Evolutionary conservation across 2,113 vertebrate species (phyloP), one percentile per base, ranked within the genome.

Genomic region (Cathartes aura): DNA sequence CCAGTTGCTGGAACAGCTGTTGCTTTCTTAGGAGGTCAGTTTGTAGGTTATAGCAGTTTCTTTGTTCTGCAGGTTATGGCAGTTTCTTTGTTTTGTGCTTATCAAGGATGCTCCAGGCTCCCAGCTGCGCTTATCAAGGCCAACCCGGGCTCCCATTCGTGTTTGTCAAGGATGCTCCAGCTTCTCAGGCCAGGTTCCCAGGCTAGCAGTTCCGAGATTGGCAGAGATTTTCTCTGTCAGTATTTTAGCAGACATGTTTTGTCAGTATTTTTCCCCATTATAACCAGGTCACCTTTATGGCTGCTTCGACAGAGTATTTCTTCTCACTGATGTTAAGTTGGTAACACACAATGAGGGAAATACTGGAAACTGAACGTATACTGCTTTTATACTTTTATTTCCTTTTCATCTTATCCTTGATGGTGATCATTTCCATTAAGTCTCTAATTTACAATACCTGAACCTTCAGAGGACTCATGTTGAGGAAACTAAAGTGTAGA

Each of bases 311-410:
- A 71, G n/a, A 67, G 11, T 27, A 11, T 62, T 58, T 87, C 43
- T 83, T 97, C 89, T 97, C 93, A 95, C 97, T 81, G 84, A 59
- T 85, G 30, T 72, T 97, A 88, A 89, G 74, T 16, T 97, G 85
- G 86, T 94, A 95, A 70, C 8, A 52, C 60, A 89, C 88, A 95
- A 88, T 42, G 59, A 82, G 73, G 72, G 67, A 97, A 97, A 97
- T 92, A 80, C 29, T 64, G 78, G 68, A 82, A 84, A 96, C 50
- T 87, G 87, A 80, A 40, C 66, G 66, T 40, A 72, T 83, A 72
- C 27, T 60, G 75, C 84, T 95, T 97, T 96, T 92, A 84, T 89
- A 95, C 48, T 63, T 97, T 94, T 14, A 93, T 94, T 96, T 96
- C 82, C 45, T 70, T 95, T 93, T 97, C 92, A 96, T 95, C 84